Conservation (phyloP, 2,797 vertebrate species). For the Poeciliopsis presidionis region DNA sequence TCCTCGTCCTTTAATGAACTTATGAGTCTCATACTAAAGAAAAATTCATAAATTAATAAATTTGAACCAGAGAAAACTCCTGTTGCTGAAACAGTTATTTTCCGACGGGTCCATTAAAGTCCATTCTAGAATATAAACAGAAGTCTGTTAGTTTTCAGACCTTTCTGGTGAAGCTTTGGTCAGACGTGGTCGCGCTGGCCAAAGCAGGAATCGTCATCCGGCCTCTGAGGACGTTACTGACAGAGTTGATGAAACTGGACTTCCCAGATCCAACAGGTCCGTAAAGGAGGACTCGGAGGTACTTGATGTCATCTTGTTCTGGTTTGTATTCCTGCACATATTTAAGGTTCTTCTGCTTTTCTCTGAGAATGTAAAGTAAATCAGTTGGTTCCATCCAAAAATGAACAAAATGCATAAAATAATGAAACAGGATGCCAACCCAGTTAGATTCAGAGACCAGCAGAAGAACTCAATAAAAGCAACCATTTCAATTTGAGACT, state of each 20-base stretch:
- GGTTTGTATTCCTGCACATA: background rate
- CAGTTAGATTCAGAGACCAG: background rate
- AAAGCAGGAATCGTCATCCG: background rate
- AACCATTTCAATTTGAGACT: background rate
- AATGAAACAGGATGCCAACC: background rate
- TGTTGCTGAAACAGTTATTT: background rate
- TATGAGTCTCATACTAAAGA: constrained; percentile 10
- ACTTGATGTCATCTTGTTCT: background rate
- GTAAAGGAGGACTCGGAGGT: constrained; percentile 69
- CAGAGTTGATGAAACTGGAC: constrained; percentile 78
- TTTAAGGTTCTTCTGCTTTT: background rate
- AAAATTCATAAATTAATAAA: no score
- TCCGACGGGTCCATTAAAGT: background rate
- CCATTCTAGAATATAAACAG: background rate
- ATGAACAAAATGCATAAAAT: background rate
- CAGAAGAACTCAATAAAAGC: background rate
- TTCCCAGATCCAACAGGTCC: constrained; percentile 71
- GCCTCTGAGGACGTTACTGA: constrained; percentile 28
- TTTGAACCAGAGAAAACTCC: background rate
- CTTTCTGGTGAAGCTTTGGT: constrained; percentile 35
- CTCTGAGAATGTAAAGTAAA: background rate
- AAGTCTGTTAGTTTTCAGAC: constrained; percentile 16
- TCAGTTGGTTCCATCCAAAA: background rate
- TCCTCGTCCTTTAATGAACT: constrained; percentile 3
- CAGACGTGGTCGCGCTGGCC: background rate